Evolutionary conservation across 2,888 invertebrate genomes (phyloP).

Genomic region (Campoplex capitator): DNA sequence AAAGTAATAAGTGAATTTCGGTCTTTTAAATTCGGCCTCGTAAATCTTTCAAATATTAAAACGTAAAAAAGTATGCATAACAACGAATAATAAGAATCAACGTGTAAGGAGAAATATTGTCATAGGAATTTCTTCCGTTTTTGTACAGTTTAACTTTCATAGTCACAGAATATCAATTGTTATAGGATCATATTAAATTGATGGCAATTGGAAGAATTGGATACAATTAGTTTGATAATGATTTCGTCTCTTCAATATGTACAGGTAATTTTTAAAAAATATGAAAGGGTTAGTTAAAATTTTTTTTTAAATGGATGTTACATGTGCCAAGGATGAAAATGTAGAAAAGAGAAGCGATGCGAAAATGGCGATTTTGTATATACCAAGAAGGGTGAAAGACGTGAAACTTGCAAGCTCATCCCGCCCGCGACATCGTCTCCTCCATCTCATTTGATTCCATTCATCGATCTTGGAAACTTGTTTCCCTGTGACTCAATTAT

Average conservation of each 20-base stretch:
- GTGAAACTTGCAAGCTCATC: conserved; percentile 33
- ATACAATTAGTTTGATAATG: background rate
- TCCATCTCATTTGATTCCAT: conserved; percentile 73
- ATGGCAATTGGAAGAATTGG: no score
- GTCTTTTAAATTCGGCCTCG: no score
- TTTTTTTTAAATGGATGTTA: background rate
- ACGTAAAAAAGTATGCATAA: background rate
- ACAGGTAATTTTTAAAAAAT: background rate
- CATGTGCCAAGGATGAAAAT: background rate
- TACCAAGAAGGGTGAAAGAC: conserved; percentile 6
- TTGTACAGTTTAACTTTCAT: background rate
- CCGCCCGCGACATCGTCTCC: conserved; percentile 17
- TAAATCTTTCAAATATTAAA: background rate
- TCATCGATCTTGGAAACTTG: conserved; percentile 70
- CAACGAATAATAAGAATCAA: background rate
- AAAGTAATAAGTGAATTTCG: background rate
- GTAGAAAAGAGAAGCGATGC: background rate
- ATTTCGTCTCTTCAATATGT: background rate
- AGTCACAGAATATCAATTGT: background rate
- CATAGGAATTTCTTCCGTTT: background rate
- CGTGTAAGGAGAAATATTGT: no score
- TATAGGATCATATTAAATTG: background rate
- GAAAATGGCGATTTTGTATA: background rate
- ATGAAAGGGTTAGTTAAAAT: background rate
- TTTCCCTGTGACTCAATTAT: conserved; percentile 69